Percentiles rank a stretch among this genome's conserved stretches.
Conservation (phyloP, 2,797 vertebrate genomes). For the Typhlichthys eigenmanni region DNA sequence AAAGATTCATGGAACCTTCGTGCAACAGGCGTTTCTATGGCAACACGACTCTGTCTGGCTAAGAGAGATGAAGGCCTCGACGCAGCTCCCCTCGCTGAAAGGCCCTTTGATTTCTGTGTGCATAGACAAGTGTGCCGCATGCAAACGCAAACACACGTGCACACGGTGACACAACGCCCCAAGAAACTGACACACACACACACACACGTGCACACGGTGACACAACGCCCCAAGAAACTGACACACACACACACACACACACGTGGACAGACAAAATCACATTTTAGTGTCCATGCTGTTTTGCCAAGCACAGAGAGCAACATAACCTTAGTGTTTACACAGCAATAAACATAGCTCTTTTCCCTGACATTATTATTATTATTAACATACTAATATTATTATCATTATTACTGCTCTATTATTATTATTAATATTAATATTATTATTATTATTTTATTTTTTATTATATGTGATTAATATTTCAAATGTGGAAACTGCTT, state of each 20-base stretch:
- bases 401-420: too few relatives aligned
- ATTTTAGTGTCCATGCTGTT: conserved; percentile 3
- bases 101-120: conserved; percentile 75
- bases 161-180: background rate
- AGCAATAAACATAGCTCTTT: conserved; percentile 31
- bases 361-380: too few relatives aligned
- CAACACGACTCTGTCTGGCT: conserved; percentile 77
- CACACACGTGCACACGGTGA: conserved; percentile 1
- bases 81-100: conserved; percentile 68
- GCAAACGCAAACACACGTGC: background rate
- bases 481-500: conserved; percentile 34
- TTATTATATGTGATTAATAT: conserved; percentile 4
- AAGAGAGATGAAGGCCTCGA: conserved; percentile 74
- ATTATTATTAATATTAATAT: too few relatives aligned
- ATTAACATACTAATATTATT: too few relatives aligned
- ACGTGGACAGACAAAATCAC: background rate
- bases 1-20: conserved; percentile 80
- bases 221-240: background rate
- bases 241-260: conserved; percentile 1
- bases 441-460: too few relatives aligned
- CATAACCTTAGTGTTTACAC: conserved; percentile 36
- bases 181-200: background rate
- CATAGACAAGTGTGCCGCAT: conserved; percentile 16
- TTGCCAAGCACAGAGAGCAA: conserved; percentile 13
- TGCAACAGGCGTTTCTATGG: conserved; percentile 84